Base-by-base conservation (phyloP, 2,797 vertebrate genomes). In the Gymnoscopelus microlampas region DNA sequence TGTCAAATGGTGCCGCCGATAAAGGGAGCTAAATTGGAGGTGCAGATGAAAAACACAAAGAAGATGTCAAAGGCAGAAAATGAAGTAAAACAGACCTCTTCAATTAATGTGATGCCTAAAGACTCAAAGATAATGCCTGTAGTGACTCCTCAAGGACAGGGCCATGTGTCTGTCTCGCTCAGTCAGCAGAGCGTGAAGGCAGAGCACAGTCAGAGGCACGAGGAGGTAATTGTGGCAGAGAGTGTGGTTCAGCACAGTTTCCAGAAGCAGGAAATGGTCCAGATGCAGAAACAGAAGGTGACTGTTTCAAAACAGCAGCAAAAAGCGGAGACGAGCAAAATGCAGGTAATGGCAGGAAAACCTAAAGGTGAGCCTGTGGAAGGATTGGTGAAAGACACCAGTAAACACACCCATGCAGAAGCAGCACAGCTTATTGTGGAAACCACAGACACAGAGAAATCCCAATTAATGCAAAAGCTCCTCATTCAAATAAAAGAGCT, bases 401-500 rank as follows among this genome's bases (percentile, higher is more conserved):
- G 53, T 62, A 90, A 87, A 87, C 80, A 61, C 56, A 63, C 78
- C 66, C 83, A 73, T 26, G 84, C 84, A 63, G 87, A 81, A 0
- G 80, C 90, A 26, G 76, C 81, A 68, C 84, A 76, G 55, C 24
- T 62, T 70, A 65, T 80, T 39, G 61, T 77, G 6, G 93, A 95
- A 74, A 84, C 91, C 76, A 71, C 91, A 53, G 88, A 92, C 81
- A 78, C 86, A 15, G 91, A 94, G 80, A 96, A 95, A 91, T 93
- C 85, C 80, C 91, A 91, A 68, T 86, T 94, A 35, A 84, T 95
- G 60, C 90, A 95, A 63, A 88, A 89, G 69, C 86, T 97, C 73
- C 84, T 97, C 69, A 82, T 83, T 78, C 89, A 94, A 70, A 87
- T 96, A 53, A 95, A 94, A 77, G 91, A 94, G 70, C 92, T 97